A percentile compares a stretch with the other conserved stretches of the same genome.
These are phyloP conservation scores for Fregata magnificens DNA, from an alignment of 2,113 vertebrate genomes.

Conservation along the genomic window DNA sequence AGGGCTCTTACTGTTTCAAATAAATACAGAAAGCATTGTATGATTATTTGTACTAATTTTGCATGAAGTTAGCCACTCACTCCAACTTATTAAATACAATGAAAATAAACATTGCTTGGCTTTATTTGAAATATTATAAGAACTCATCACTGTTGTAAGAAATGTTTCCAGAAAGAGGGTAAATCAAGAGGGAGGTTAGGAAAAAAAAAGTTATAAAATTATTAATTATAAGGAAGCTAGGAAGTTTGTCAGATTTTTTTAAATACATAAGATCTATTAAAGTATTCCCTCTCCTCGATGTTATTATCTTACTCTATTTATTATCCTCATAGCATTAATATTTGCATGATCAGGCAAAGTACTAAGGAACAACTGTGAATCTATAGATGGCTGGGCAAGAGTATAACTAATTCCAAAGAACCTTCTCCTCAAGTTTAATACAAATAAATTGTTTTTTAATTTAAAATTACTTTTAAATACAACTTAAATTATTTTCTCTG, in stretches of 20 bases:
- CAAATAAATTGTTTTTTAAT: not conserved
- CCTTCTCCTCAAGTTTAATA: not conserved
- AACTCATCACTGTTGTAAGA: not conserved
- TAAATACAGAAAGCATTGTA: not conserved
- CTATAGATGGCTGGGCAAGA: not conserved
- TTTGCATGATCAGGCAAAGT: not conserved
- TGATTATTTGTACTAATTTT: not conserved
- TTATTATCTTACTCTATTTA: not conserved
- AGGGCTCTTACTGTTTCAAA: not conserved
- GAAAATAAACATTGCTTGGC: not conserved
- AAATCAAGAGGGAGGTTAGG: not conserved
- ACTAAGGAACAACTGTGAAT: not conserved
- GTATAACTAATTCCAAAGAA: not conserved
- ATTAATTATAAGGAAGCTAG: not conserved
- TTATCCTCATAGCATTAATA: not conserved
- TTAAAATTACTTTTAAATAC: not conserved
- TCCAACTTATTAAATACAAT: not conserved
- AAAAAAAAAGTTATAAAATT: not conserved
- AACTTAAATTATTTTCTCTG: not conserved
- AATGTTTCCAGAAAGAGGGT: not conserved
- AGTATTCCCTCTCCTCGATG: not conserved
- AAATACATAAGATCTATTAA: not conserved
- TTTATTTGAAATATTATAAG: not conserved
- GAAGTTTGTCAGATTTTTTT: not conserved
- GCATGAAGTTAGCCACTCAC: not conserved